Percentiles rank a stretch among this genome's conserved stretches.
Evolutionary conservation across 2,888 invertebrate species (phyloP).

Genomic region (Carpatolechia fugitivella): DNA sequence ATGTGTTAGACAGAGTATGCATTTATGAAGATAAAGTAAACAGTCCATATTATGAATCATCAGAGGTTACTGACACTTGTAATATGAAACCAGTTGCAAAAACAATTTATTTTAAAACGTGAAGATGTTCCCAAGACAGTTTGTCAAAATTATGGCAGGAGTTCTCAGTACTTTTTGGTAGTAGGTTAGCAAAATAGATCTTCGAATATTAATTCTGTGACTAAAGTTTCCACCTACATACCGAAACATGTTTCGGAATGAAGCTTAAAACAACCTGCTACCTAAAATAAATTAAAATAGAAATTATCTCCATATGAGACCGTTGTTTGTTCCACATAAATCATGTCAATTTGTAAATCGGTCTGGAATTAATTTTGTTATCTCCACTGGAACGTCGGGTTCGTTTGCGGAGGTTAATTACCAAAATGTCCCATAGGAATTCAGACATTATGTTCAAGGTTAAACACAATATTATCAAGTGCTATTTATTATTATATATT

Average conservation of each 20-base stretch:
- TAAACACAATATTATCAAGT: background rate
- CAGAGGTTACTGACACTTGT: constrained; percentile 53
- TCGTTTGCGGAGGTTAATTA: constrained; percentile 24
- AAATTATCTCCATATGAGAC: constrained; percentile 5
- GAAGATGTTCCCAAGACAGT: constrained; percentile 32
- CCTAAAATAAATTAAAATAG: background rate
- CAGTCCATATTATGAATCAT: constrained; percentile 42
- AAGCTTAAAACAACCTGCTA: background rate
- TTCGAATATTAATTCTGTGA: constrained; percentile 26
- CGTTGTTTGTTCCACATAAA: constrained; percentile 5
- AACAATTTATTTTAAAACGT: constrained; percentile 43
- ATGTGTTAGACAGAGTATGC: constrained; percentile 10
- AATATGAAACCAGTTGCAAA: constrained; percentile 55
- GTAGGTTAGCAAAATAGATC: constrained; percentile 30
- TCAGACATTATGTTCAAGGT: background rate
- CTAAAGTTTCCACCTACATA: constrained; percentile 9
- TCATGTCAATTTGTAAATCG: constrained; percentile 11
- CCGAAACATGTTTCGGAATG: background rate
- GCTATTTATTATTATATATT: too few species aligned
- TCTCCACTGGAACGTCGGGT: constrained; percentile 2
- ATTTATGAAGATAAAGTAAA: constrained; percentile 45
- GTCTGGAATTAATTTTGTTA: constrained; percentile 10
- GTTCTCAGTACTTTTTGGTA: constrained; percentile 35
- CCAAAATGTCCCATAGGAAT: constrained; percentile 19
- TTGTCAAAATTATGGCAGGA: constrained; percentile 42